Conservation (phyloP, 2,888 invertebrate genomes). For the Odontocolon sp. region DNA sequence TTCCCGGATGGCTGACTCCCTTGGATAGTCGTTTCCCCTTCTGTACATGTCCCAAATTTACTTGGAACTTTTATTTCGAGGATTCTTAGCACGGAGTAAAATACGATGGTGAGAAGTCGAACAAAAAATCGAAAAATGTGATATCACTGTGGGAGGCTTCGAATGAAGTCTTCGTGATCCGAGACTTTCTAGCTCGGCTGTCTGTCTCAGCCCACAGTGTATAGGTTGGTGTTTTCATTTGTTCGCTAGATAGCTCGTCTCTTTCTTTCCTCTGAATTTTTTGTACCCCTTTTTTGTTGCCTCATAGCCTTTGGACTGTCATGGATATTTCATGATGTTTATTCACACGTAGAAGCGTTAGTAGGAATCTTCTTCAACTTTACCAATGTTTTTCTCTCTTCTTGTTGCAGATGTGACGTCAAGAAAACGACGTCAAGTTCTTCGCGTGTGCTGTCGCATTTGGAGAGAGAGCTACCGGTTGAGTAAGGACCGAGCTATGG, state of each 20-base stretch:
- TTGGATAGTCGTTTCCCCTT: background rate
- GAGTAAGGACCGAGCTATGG: slow-evolving; percentile 42
- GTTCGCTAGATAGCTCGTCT: too few species aligned
- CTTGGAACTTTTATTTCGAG: background rate
- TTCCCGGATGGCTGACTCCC: too few species aligned
- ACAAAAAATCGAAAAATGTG: slow-evolving; percentile 16
- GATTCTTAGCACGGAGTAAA: slow-evolving; percentile 6
- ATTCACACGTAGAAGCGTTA: background rate
- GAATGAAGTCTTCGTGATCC: slow-evolving; percentile 1
- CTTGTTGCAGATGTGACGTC: slow-evolving; percentile 43
- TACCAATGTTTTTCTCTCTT: slow-evolving; percentile 9
- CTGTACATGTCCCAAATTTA: slow-evolving; percentile 8
- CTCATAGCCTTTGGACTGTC: background rate
- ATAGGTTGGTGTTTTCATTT: too few species aligned
- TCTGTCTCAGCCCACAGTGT: background rate
- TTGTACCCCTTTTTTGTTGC: background rate
- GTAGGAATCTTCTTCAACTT: background rate
- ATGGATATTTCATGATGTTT: background rate
- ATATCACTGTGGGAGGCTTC: slow-evolving; percentile 12
- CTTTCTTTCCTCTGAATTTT: background rate
- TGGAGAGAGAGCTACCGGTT: slow-evolving; percentile 18
- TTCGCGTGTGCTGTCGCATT: background rate
- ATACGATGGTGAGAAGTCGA: background rate
- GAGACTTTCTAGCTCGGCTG: too few species aligned
- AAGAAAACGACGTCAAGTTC: background rate